Conservation (phyloP, 2,797 vertebrate species). For the Knipowitschia caucasica region DNA sequence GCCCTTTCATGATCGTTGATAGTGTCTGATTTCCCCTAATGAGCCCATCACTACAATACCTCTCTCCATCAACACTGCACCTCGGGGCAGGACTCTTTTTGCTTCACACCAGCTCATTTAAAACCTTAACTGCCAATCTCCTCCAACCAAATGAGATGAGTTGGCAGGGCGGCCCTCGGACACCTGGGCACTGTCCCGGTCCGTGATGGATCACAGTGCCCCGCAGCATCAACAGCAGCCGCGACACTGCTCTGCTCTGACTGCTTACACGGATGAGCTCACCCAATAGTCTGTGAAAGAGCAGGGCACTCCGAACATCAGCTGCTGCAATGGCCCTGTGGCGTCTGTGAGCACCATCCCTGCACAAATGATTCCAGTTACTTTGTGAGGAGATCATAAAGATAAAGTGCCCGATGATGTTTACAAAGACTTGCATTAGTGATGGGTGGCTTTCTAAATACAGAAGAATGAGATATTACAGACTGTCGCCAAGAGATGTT, state of each 20-base stretch:
- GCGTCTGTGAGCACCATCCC: not conserved
- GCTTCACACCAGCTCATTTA: constrained; percentile 23
- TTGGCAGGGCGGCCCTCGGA: constrained; percentile 46
- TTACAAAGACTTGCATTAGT: not conserved
- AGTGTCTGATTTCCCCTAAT: not conserved
- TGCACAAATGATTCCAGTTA: not conserved
- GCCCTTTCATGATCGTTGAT: too few relatives aligned
- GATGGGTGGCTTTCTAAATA: not conserved
- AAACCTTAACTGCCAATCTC: constrained; percentile 41
- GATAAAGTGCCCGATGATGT: constrained; percentile 1
- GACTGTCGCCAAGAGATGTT: too few relatives aligned
- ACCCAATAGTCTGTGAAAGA: constrained; percentile 26
- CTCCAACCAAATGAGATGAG: constrained; percentile 42
- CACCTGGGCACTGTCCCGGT: constrained; percentile 46
- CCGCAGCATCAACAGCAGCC: constrained; percentile 52
- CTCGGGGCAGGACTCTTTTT: constrained; percentile 16
- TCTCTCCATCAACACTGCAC: not conserved
- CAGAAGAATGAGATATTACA: not conserved
- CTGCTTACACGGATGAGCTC: constrained; percentile 52
- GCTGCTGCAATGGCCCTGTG: constrained; percentile 2
- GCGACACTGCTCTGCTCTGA: constrained; percentile 40
- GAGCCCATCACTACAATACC: not conserved
- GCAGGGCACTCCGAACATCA: constrained; percentile 30
- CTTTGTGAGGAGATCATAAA: not conserved
- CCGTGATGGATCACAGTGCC: constrained; percentile 59